Evolutionary conservation across 2,888 invertebrate genomes (phyloP).

Genomic region (Mesoligia furuncula): DNA sequence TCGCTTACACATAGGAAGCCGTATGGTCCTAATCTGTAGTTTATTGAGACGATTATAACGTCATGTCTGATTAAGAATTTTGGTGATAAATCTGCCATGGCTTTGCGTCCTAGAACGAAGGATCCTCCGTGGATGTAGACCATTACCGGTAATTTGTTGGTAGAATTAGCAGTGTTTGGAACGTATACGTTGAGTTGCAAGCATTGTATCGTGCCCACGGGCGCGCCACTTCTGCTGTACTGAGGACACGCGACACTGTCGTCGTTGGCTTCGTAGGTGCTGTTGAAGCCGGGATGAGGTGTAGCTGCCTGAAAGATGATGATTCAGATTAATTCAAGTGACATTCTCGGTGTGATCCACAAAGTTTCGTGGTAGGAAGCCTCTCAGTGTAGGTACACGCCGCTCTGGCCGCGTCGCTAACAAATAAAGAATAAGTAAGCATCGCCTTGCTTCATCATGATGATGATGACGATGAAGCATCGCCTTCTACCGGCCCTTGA

Average conservation of each 20-base stretch:
- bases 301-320: conserved; percentile 44
- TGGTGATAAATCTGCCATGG: conserved; percentile 22
- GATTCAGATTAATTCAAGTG: neutral
- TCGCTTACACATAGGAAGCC: conserved; percentile 53
- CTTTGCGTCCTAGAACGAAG: conserved; percentile 33
- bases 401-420: neutral
- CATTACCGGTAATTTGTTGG: conserved; percentile 52
- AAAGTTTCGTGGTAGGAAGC: neutral
- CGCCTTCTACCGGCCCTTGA: no score
- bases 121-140: conserved; percentile 55
- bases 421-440: conserved; percentile 3
- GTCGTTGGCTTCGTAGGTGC: conserved; percentile 40
- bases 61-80: conserved; percentile 43
- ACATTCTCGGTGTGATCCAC: neutral
- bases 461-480: no score
- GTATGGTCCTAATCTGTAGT: conserved; percentile 58
- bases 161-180: conserved; percentile 37
- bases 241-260: conserved; percentile 50
- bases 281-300: conserved; percentile 47
- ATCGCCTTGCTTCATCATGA: no score
- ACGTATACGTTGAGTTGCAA: conserved; percentile 58
- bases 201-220: conserved; percentile 48
- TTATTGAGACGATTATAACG: conserved; percentile 50
- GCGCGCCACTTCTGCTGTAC: conserved; percentile 4
- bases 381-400: neutral